phyloP scores from a whole-genome alignment of 2,888 invertebrate genomes.

The Dermolepida albohirtum region DNA sequence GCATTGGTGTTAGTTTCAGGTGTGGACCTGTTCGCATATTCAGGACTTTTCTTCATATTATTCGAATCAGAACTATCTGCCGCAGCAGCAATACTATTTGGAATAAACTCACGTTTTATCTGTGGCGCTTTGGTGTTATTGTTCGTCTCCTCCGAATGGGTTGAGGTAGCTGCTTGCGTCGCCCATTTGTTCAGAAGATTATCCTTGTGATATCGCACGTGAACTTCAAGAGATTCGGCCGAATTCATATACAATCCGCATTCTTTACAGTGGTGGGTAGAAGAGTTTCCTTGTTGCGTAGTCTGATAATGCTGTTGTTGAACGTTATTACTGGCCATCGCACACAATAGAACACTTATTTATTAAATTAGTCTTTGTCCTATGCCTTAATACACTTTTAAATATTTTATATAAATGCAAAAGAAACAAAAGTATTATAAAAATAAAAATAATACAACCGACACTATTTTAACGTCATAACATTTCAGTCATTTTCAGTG shows the following conservation, averaged over 20 bases:
- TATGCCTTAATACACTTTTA: slow-evolving; percentile 14
- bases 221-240: slow-evolving; percentile 81
- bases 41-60: slow-evolving; percentile 73
- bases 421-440: slow-evolving; percentile 56
- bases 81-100: slow-evolving; percentile 73
- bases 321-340: slow-evolving; percentile 61
- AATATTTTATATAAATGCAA: slow-evolving; percentile 41
- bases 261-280: slow-evolving; percentile 79
- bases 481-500: slow-evolving; percentile 62
- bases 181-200: slow-evolving; percentile 82
- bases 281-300: slow-evolving; percentile 66
- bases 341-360: slow-evolving; percentile 46
- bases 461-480: slow-evolving; percentile 65
- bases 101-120: slow-evolving; percentile 69
- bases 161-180: slow-evolving; percentile 65
- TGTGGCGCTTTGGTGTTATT: slow-evolving; percentile 70
- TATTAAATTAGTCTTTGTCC: slow-evolving; percentile 14
- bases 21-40: slow-evolving; percentile 68
- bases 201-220: slow-evolving; percentile 83
- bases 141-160: slow-evolving; percentile 71
- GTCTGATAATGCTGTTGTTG: slow-evolving; percentile 46
- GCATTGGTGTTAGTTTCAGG: slow-evolving; percentile 69
- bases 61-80: slow-evolving; percentile 81
- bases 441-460: slow-evolving; percentile 62
- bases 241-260: slow-evolving; percentile 82